Base-by-base conservation (phyloP, 1,140 invertebrate genomes). In the Drosophila obscura region DNA sequence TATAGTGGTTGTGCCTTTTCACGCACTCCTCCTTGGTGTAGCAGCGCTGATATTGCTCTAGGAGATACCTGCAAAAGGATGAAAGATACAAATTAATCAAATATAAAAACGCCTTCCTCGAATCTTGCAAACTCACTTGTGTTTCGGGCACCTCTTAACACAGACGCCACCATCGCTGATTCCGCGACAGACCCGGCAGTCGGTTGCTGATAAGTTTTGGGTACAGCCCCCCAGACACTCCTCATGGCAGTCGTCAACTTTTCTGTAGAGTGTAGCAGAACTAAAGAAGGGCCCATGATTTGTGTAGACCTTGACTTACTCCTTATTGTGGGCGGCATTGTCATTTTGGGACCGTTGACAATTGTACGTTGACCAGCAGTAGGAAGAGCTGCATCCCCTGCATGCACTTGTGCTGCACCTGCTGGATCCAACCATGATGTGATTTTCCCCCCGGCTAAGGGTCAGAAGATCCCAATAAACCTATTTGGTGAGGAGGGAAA, bases 321-420 rank as follows among this genome's bases (percentile, higher is more conserved):
- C 44, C 39, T 67, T 51, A 26, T 49, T 43, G 28, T 75, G 61
- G 6, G 16, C 74, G n/a, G 90, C 51, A 63, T 91, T 90, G 41
- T 90, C 88, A 52, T 91, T 91, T 11, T 91, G 66, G 6, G 91
- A 87, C 1, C 85, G 73, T 35, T 91, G 90, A 9, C 90, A 91
- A 5, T 65, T 63, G 1, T 56, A 22, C 41, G 90, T 75, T 1
- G 90, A 84, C 90, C 90, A 91, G 53, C 90, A 91, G 35, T 79
- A 73, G 7, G 62, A 64, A 8, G 77, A 77, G 5, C 35, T 19
- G 46, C 90, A 91, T 4, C 88, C 87, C 2, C 46, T 53, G 52
- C 90, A 91, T 8, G 24, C 56, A 19, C 73, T 73, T 51, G 46
- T 13, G 73, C 45, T 69, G 45, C 90, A 91, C 9, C 77, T 74